These are phyloP conservation scores for Triplophysa tibetana DNA, from an alignment of 2,113 vertebrate species.

Conservation along the genomic window DNA sequence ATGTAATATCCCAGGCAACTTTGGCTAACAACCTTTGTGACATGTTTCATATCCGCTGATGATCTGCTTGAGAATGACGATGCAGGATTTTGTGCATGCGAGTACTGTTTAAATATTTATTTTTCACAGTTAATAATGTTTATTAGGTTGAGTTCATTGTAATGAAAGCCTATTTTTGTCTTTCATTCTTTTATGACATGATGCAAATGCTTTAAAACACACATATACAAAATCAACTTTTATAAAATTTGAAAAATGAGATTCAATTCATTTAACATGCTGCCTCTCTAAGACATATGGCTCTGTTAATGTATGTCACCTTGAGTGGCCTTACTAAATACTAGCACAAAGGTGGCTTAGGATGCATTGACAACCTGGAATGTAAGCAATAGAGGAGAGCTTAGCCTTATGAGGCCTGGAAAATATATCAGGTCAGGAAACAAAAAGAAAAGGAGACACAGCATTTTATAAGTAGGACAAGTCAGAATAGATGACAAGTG, in stretches of 20 bases:
- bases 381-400: not conserved
- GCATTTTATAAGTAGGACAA: no score
- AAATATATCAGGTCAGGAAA: not conserved
- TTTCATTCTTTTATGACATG: not conserved
- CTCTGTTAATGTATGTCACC: not conserved
- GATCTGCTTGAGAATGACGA: not conserved
- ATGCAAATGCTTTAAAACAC: no score
- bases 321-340: not conserved
- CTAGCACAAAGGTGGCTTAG: not conserved
- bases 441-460: not conserved
- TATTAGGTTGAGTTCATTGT: not conserved
- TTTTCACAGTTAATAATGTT: not conserved
- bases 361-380: slow-evolving; percentile 16
- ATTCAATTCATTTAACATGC: not conserved
- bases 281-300: slow-evolving; percentile 9
- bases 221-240: not conserved
- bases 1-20: not conserved
- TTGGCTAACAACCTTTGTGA: not conserved
- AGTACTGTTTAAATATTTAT: not conserved
- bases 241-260: not conserved
- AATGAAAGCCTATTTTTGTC: no score
- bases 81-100: not conserved
- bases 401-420: not conserved
- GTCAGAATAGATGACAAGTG: not conserved
- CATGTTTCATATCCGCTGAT: not conserved